Evolutionary conservation across 2,113 vertebrate genomes (phyloP).

Genomic region (Vombatus ursinus): DNA sequence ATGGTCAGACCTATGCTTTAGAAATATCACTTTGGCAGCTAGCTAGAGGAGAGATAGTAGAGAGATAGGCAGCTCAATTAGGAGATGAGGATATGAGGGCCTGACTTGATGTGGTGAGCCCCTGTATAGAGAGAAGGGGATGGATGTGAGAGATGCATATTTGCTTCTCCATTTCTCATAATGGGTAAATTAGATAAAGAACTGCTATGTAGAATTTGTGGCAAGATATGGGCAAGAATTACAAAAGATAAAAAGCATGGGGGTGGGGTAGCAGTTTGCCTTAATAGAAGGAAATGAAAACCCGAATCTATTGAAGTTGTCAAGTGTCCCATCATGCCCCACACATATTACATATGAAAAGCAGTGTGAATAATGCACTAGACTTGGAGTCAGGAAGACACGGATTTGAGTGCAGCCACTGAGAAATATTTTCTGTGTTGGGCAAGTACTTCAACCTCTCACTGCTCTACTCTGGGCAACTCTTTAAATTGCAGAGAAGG

Average conservation of each 20-base stretch:
- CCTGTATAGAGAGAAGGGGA: no score
- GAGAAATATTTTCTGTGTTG: not conserved
- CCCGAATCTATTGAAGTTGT: not conserved
- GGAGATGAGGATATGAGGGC: no score
- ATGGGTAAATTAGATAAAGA: no score
- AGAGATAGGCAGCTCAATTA: no score
- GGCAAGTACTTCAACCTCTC: not conserved
- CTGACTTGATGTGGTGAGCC: no score
- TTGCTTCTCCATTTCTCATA: no score
- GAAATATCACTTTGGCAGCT: no score
- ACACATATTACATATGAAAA: not conserved
- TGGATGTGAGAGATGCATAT: no score
- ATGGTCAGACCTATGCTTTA: no score
- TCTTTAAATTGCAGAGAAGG: not conserved
- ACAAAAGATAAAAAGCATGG: not conserved
- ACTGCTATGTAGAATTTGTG: not conserved
- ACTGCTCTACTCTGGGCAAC: not conserved
- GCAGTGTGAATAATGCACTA: not conserved
- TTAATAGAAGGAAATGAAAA: not conserved
- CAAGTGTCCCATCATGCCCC: not conserved
- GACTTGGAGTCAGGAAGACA: not conserved
- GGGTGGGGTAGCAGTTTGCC: not conserved
- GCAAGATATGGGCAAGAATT: not conserved
- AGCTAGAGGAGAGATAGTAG: no score
- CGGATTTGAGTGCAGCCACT: not conserved